Base-by-base conservation (phyloP, 1,140 invertebrate species). In the Daktulosphaira vitifoliae region DNA sequence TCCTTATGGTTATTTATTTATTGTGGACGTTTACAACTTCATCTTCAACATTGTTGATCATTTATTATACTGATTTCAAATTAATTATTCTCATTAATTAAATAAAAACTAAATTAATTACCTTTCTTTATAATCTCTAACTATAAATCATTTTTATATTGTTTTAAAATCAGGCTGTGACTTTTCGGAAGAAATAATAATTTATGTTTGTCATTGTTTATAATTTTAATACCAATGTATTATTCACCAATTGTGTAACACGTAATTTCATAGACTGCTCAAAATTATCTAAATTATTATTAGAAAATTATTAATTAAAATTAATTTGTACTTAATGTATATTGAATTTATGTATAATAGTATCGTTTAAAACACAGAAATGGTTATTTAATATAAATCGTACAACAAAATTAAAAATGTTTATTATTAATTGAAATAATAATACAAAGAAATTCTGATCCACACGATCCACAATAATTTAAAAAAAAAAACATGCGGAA, bases 211-310 rank as follows among this genome's bases (percentile, higher is more conserved):
- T 39, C 54, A 59, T 46, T 59, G 54, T 59, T 59, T 59, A 44
- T 59, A 59, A n/a, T n/a, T n/a, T n/a, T n/a, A n/a, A n/a, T n/a
- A n/a, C n/a, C n/a, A n/a, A 44, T 59, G 54, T 59, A 44, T 59
- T 59, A 39, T 39, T 26, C 54, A 46, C 29, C 5, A 22, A 56
- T 22, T 29, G 54, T 59, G 54, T 59, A 59, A 59, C 42, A 59
- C 42, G 42, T 59, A 59, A 59, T 59, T 59, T 59, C 54, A 59
- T 59, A 59, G 54, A 59, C 54, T 59, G 54, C 54, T 59, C 54
- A 59, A 59, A 59, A 59, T 59, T 59, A 46, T 59, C 54, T 59
- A 59, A 59, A 59, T 59, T 59, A 59, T 44, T 44, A 46, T 59
- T 59, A 59, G 54, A 59, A 59, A 54, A 59, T 44, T 59, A 59